Evolutionary conservation across 2,113 vertebrate genomes (phyloP).

Genomic region (Chionomys nivalis): DNA sequence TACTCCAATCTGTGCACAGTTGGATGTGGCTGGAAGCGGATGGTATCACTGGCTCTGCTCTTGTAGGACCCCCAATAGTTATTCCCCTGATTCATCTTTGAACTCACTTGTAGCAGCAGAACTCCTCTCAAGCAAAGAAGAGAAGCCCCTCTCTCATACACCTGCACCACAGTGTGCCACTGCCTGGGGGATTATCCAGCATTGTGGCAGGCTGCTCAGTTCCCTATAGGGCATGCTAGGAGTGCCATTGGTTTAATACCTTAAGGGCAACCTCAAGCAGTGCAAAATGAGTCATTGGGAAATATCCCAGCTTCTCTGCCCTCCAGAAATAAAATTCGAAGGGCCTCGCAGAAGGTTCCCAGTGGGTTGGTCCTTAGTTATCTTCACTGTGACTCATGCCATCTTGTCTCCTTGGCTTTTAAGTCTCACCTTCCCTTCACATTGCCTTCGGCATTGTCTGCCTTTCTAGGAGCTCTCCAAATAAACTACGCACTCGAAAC

Average conservation of each 20-base stretch:
- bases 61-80: neutral
- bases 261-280: neutral
- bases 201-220: neutral
- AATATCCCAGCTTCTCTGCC: neutral
- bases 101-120: neutral
- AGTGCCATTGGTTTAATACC: neutral
- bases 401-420: neutral
- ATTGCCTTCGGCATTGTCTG: neutral
- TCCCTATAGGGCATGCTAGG: neutral
- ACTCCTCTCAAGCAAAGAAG: neutral
- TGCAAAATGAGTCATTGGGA: neutral
- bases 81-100: fast-evolving
- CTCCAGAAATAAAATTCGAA: neutral
- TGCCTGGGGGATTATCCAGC: neutral
- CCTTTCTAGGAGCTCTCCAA: neutral
- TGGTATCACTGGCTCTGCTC: neutral
- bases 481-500: neutral
- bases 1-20: neutral
- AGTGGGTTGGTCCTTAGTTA: neutral
- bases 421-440: neutral
- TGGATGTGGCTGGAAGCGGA: neutral
- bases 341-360: neutral
- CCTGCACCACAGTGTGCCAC: fast-evolving
- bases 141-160: neutral
- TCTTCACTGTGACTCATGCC: neutral